Conservation (phyloP, 2,888 invertebrate species). For the Ischnus inquisitorius region DNA sequence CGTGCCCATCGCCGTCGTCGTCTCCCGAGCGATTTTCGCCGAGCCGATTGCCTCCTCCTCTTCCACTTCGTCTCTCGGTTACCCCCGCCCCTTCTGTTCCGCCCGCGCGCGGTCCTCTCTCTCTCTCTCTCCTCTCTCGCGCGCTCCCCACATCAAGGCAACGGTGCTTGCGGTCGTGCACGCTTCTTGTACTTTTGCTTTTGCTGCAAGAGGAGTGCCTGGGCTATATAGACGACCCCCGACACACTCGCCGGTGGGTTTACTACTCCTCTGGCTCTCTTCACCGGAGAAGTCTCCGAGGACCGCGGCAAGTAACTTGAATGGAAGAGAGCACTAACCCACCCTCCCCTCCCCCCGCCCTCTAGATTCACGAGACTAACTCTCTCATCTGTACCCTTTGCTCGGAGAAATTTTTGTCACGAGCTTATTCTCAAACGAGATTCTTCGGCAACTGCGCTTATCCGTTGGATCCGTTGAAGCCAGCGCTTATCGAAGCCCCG, state of each 20-base stretch:
- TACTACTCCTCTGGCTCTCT: constrained; percentile 37
- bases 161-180: constrained; percentile 69
- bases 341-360: constrained; percentile 43
- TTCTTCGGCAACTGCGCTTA: too few species aligned
- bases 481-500: too few species aligned
- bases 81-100: constrained; percentile 31
- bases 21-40: constrained; percentile 69
- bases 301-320: constrained; percentile 60
- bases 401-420: background rate
- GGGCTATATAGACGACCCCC: constrained; percentile 7
- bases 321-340: constrained; percentile 58
- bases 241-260: constrained; percentile 20
- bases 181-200: constrained; percentile 68
- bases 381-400: too few species aligned
- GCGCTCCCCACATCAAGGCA: constrained; percentile 50
- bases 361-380: constrained; percentile 23
- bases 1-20: constrained; percentile 58
- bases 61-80: constrained; percentile 40
- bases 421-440: background rate
- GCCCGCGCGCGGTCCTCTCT: constrained; percentile 34
- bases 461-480: too few species aligned
- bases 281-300: constrained; percentile 52
- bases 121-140: constrained; percentile 51
- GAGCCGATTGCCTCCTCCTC: constrained; percentile 59
- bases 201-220: constrained; percentile 17